phyloP scores from a whole-genome alignment of 2,888 invertebrate genomes.

The Pseudanteris insignis region DNA sequence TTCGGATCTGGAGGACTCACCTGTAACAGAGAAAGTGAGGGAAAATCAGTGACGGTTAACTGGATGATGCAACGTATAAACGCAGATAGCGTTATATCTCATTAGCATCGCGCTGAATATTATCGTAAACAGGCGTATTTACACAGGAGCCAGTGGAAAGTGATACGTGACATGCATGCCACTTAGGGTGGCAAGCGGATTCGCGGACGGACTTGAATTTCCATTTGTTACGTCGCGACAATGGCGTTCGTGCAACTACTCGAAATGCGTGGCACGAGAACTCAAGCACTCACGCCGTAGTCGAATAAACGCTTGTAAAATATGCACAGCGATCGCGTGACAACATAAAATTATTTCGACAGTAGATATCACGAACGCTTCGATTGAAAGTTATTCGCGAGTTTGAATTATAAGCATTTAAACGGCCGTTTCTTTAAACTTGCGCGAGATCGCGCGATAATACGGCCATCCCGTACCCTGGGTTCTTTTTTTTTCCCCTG shows the following conservation, averaged over 20 bases:
- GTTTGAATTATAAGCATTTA: constrained; percentile 35
- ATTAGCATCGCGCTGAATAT: constrained; percentile 59
- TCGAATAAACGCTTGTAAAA: constrained; percentile 47
- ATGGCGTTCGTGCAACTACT: constrained; percentile 51
- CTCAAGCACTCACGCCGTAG: constrained; percentile 43
- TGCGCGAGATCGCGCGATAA: constrained; percentile 18
- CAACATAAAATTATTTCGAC: constrained; percentile 46
- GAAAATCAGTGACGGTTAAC: constrained; percentile 12
- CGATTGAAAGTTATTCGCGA: constrained; percentile 45
- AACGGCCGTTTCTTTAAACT: constrained; percentile 12
- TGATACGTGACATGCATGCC: constrained; percentile 65
- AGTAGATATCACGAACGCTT: constrained; percentile 39
- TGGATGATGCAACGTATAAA: constrained; percentile 24
- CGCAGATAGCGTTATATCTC: constrained; percentile 52
- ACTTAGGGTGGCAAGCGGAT: constrained; percentile 54
- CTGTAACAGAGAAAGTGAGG: constrained; percentile 35
- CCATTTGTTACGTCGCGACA: constrained; percentile 58
- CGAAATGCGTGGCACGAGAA: constrained; percentile 51
- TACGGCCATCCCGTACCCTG: constrained; percentile 10
- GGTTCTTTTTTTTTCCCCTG: neutral
- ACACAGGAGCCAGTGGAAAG: constrained; percentile 58
- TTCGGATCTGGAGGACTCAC: constrained; percentile 24
- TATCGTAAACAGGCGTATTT: constrained; percentile 63
- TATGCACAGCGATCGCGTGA: constrained; percentile 47
- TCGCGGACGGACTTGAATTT: constrained; percentile 57